Conservation (phyloP, 2,888 invertebrate species). For the Drosophila flavopinicola region DNA sequence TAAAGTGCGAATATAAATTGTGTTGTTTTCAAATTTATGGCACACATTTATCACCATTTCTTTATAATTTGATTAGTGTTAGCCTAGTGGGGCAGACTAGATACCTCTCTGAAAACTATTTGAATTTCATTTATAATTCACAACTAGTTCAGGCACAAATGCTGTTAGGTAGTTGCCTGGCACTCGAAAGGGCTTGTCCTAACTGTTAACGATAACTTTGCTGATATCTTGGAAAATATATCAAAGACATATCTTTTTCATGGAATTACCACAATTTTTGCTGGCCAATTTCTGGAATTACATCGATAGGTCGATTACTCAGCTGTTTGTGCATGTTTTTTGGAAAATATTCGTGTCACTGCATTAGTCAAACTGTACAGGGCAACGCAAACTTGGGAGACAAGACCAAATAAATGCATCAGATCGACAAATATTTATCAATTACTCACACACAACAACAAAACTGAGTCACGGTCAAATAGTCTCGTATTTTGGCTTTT, state of each 20-base stretch:
- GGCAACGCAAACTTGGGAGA: slow-evolving; percentile 30
- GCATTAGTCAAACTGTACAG: slow-evolving; percentile 45
- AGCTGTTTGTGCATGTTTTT: slow-evolving; percentile 21
- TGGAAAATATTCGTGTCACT: slow-evolving; percentile 17
- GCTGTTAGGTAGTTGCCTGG: background rate
- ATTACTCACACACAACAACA: slow-evolving; percentile 63
- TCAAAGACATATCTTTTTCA: background rate
- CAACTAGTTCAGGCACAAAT: slow-evolving; percentile 15
- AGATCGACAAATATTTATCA: slow-evolving; percentile 66
- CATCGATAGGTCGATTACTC: slow-evolving; percentile 37
- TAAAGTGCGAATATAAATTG: slow-evolving; percentile 41
- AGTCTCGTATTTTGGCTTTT: slow-evolving; percentile 16
- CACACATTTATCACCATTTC: slow-evolving; percentile 33
- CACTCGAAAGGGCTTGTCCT: too few species aligned
- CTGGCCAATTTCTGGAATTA: slow-evolving; percentile 3
- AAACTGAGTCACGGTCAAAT: slow-evolving; percentile 74
- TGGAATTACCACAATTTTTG: slow-evolving; percentile 2
- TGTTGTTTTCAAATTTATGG: slow-evolving; percentile 40
- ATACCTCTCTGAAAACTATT: too few species aligned
- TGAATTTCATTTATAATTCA: slow-evolving; percentile 12
- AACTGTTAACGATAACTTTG: slow-evolving; percentile 9
- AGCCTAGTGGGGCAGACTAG: background rate
- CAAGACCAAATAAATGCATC: slow-evolving; percentile 52
- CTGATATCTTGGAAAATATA: background rate
- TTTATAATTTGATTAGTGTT: background rate